Evolutionary conservation across 2,113 vertebrate species (phyloP), one percentile per base, ranked within the genome.

Genomic region (Acanthisitta chloris): DNA sequence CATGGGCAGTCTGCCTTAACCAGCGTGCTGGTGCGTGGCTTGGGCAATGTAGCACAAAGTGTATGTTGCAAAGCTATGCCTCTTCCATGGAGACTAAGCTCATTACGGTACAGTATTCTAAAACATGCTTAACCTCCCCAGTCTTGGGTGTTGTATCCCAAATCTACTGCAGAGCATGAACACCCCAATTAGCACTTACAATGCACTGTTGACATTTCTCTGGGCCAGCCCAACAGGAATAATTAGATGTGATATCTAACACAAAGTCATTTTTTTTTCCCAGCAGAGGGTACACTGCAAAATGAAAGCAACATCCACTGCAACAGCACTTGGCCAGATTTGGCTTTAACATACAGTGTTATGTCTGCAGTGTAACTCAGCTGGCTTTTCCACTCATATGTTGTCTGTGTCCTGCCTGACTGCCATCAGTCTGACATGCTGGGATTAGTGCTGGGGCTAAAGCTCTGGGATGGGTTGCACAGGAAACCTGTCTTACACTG

Each of bases 141-240:
- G 90, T 88, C 90, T 84, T 86, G 96, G 93, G 92, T 89, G 95
- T 96, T 92, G 95, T 91, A 94, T 92, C 96, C 96, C 93, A 96
- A 96, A 96, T 92, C 93, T 91, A 43, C 96, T 94, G 96, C 86
- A 92, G 96, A 96, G 95, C 95, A 96, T 71, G 95, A 96, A 94
- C 97, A 97, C 91, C 96, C 96, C 96, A 97, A 97, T 97, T 97
- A 97, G 95, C 96, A 94, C 97, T 97, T 97, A 93, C 95, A 96
- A 92, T 96, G 96, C 90, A 95, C 96, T 95, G 94, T 96, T 97
- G 96, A 97, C 96, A 96, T 97, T 97, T 94, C 92, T 95, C 80
- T 93, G 81, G 96, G 97, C 94, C 94, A 97, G 96, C 94, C 96
- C 96, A 97, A 97, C 92, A 97, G 95, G 93, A 96, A 90, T 97